phyloP scores from a whole-genome alignment of 2,113 vertebrate genomes.

The Rutilus rutilus region DNA sequence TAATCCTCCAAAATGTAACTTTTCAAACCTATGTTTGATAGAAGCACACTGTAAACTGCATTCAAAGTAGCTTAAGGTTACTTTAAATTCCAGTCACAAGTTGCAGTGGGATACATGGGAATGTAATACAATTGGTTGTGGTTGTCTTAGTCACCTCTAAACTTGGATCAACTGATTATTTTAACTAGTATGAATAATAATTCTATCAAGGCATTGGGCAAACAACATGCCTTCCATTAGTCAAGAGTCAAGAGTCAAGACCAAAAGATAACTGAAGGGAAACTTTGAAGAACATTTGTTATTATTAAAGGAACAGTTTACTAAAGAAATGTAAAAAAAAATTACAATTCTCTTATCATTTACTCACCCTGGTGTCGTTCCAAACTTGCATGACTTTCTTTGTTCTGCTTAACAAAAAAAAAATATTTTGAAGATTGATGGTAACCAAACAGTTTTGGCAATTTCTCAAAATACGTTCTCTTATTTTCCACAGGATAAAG shows the following conservation, averaged over 20 bases:
- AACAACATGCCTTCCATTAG: neutral
- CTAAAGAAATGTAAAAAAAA: neutral
- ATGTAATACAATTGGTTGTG: neutral
- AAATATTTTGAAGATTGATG: neutral
- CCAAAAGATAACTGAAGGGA: neutral
- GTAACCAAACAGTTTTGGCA: neutral
- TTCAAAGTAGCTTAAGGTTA: neutral
- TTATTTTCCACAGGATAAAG: neutral
- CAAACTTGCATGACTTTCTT: neutral
- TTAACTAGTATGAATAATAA: neutral
- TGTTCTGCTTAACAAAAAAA: too few relatives aligned
- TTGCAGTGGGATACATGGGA: neutral
- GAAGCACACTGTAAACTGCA: neutral
- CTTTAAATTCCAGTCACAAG: constrained; percentile 22
- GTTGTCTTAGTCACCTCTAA: neutral
- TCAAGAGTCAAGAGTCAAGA: too few relatives aligned
- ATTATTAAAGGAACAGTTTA: neutral
- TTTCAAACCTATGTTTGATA: neutral
- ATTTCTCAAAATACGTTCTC: neutral
- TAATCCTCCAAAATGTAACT: neutral
- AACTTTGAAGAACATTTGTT: neutral
- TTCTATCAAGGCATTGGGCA: neutral
- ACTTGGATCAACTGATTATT: neutral
- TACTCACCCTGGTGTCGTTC: neutral
- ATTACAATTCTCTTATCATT: neutral